A percentile compares a stretch with the other conserved stretches of the same genome.
phyloP scores from a whole-genome alignment of 2,113 vertebrate genomes.

The Anguilla rostrata region DNA sequence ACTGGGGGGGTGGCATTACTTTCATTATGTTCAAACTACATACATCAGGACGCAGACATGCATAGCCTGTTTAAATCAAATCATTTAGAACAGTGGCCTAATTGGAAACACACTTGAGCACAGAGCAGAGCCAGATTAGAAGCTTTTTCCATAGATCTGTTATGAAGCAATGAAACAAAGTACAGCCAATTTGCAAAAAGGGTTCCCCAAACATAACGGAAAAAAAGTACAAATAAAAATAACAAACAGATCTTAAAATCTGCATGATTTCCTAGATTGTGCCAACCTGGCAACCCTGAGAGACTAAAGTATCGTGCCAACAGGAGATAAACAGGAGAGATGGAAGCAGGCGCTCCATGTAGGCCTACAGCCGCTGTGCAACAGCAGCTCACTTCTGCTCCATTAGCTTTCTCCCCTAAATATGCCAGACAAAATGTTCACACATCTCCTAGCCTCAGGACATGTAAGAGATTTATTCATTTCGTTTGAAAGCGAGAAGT shows the following conservation, averaged over 20 bases:
- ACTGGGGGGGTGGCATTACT: background rate
- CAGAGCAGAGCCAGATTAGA: background rate
- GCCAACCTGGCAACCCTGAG: background rate
- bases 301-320: background rate
- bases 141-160: no score
- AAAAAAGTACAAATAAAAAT: background rate
- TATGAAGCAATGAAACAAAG: no score
- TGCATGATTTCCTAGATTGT: background rate
- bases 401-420: background rate
- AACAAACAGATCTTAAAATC: background rate
- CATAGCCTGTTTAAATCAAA: background rate
- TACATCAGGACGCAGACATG: background rate
- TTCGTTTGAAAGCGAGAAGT: background rate
- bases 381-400: background rate
- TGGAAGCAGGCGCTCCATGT: background rate
- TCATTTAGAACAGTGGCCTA: background rate
- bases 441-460: background rate
- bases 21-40: background rate
- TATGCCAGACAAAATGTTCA: background rate
- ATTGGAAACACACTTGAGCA: background rate
- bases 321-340: background rate
- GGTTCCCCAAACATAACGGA: background rate
- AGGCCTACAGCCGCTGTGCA: background rate
- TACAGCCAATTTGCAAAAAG: background rate
- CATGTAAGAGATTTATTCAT: background rate